Percentiles rank a stretch among this genome's conserved stretches.
phyloP scores from a whole-genome alignment of 1,140 invertebrate species.

The Batillaria attramentaria region DNA sequence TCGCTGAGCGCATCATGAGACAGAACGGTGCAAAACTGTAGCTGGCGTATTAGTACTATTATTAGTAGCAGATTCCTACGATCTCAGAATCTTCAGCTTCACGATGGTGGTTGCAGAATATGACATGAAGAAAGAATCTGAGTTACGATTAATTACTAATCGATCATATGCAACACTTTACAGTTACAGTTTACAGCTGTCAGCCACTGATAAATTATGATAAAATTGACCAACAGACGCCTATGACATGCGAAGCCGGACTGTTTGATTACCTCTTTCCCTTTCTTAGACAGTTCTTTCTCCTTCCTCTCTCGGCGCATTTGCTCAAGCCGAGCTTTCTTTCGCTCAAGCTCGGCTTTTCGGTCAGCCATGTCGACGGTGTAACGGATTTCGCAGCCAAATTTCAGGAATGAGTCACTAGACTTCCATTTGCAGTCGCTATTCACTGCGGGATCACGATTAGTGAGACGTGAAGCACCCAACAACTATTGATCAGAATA shows the following conservation, averaged over 20 bases:
- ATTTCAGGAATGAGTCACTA: not conserved
- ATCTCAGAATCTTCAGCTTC: too few species aligned
- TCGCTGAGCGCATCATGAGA: too few species aligned
- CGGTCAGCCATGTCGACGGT: conserved; percentile 75
- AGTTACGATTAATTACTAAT: too few species aligned
- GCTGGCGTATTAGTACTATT: too few species aligned
- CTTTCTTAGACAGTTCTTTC: conserved; percentile 84
- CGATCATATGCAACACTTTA: too few species aligned
- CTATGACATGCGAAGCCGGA: not conserved
- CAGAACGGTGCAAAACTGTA: too few species aligned
- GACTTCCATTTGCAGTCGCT: not conserved
- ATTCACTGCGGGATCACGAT: conserved; percentile 2
- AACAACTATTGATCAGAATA: not conserved
- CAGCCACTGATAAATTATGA: conserved; percentile 38
- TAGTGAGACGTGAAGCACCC: not conserved
- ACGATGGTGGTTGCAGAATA: too few species aligned
- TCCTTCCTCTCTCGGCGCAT: conserved; percentile 85
- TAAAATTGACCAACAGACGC: conserved; percentile 6
- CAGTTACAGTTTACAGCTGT: too few species aligned
- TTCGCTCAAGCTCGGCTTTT: conserved; percentile 93
- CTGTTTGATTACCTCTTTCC: conserved; percentile 70
- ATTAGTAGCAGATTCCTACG: too few species aligned
- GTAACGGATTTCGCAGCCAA: too few species aligned
- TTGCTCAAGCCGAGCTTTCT: conserved; percentile 93
- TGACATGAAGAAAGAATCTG: too few species aligned